Base-by-base conservation (phyloP, 2,797 vertebrate species). In the Pseudochaenichthys georgianus region DNA sequence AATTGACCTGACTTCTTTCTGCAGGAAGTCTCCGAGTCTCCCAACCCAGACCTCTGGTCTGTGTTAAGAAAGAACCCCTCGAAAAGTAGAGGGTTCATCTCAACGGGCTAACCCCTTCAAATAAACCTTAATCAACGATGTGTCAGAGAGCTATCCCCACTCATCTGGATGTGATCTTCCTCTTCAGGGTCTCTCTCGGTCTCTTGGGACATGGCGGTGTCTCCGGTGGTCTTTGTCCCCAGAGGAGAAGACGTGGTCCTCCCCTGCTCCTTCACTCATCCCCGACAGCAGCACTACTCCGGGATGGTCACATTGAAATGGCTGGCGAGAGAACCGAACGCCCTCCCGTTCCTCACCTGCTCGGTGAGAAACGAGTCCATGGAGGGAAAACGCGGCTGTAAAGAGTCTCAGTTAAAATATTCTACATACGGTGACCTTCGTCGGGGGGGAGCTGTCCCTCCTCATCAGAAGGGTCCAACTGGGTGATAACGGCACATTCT, bases 211-310 rank as follows among this genome's bases (percentile, higher is more conserved):
- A 31, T 59, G 65, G 6, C 0, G 1, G 28, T 64, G 5, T 23
- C 47, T 53, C 31, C 31, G 0, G 12, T 8, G 46, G 52, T 77
- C 34, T 34, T 1, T 3, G 76, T 65, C n/a, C 52, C 46, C 51
- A 74, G 59, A 72, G 81, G 81, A 55, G 51, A 77, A 5, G 76
- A 84, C 21, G 64, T 51, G 0, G 23, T 87, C 73, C 85, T 87
- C 10, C 3, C 4, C 53, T 84, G 79, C 70, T 69, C 64, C 73
- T 75, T 84, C 66, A 72, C 58, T 0, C 61, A 70, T 2, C 13
- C n/a, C 17, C 0, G 0, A 4, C 21, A 13, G 1, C 51, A 38
- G 34, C 5, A 9, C 13, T 69, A 77, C 2, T 54, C 60, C 1
- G 73, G 64, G 5, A 3, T 0, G 9, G 70, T 84, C 21, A 28